These are phyloP conservation scores for Emmelina monodactyla DNA, from an alignment of 2,888 invertebrate genomes.

Conservation along the genomic window DNA sequence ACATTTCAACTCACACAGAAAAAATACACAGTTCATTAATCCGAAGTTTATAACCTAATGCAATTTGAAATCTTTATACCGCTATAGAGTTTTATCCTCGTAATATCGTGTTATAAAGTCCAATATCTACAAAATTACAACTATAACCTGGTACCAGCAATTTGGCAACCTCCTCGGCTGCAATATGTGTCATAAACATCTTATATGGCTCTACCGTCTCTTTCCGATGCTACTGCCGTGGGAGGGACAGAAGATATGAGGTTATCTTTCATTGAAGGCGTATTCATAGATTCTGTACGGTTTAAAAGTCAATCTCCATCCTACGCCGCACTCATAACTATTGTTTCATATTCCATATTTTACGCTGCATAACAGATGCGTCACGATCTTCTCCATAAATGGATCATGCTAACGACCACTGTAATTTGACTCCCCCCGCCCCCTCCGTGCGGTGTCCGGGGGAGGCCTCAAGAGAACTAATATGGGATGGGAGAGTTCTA, in stretches of 20 bases:
- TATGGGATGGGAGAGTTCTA: conserved; percentile 36
- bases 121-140: background rate
- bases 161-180: conserved; percentile 1
- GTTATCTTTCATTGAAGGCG: no score
- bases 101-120: background rate
- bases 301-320: conserved; percentile 12
- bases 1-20: no score
- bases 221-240: background rate
- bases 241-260: no score
- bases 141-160: background rate
- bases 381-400: conserved; percentile 52
- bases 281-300: no score
- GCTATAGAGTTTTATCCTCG: no score
- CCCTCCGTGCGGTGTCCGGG: conserved; percentile 26
- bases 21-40: no score
- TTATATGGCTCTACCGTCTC: background rate
- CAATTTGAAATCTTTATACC: no score
- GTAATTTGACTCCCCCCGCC: conserved; percentile 27
- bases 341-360: conserved; percentile 47
- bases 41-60: no score
- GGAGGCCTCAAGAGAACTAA: conserved; percentile 26
- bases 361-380: conserved; percentile 55
- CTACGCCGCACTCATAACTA: conserved; percentile 21
- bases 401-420: conserved; percentile 36
- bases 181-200: background rate